phyloP scores from a whole-genome alignment of 2,113 vertebrate species.

The Recurvirostra avosetta region DNA sequence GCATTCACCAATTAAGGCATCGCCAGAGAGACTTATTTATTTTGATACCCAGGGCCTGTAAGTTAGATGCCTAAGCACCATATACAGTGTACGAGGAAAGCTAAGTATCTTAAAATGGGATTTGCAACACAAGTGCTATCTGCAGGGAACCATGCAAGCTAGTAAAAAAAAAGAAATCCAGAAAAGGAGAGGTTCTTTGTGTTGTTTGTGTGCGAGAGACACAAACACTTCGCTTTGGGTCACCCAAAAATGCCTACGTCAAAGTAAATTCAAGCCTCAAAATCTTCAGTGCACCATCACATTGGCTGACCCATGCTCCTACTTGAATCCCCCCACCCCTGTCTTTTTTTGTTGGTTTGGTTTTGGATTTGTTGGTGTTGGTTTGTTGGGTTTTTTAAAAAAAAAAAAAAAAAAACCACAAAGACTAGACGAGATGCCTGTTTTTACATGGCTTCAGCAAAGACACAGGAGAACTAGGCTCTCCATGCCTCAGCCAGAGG shows the following conservation, averaged over 20 bases:
- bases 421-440: not conserved
- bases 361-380: too few species aligned
- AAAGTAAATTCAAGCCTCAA: not conserved
- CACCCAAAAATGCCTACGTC: not conserved
- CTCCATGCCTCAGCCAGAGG: not conserved
- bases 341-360: not conserved
- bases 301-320: not conserved
- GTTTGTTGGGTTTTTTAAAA: not conserved
- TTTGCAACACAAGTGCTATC: not conserved
- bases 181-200: not conserved
- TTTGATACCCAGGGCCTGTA: not conserved
- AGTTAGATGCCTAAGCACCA: not conserved
- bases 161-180: not conserved
- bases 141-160: not conserved
- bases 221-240: not conserved
- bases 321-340: not conserved
- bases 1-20: not conserved
- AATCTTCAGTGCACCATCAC: not conserved
- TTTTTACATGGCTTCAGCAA: not conserved
- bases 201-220: not conserved
- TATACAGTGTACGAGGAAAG: accelerated
- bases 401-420: not conserved
- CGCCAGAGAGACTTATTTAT: not conserved
- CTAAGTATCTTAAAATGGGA: not conserved
- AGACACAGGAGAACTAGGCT: not conserved